Evolutionary conservation across 2,113 vertebrate genomes (phyloP).

Genomic region (Leiothrix lutea): DNA sequence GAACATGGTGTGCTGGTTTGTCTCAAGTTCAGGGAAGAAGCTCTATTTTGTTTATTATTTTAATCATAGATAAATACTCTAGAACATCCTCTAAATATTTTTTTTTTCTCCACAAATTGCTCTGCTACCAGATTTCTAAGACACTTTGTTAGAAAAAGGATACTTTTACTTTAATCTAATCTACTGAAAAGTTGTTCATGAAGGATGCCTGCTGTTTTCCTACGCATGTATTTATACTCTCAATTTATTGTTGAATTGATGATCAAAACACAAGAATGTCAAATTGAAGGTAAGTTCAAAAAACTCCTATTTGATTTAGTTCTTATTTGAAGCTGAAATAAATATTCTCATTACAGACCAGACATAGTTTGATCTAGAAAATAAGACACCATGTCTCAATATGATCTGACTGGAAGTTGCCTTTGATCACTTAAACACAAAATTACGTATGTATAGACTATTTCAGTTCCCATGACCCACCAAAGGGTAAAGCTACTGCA

Average conservation of each 20-base stretch:
- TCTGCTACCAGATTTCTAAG: neutral
- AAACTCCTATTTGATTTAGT: neutral
- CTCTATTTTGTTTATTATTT: neutral
- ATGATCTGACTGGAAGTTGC: neutral
- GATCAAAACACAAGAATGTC: neutral
- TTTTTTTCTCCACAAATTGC: neutral
- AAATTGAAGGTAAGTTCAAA: neutral
- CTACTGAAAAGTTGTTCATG: neutral
- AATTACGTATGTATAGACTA: neutral
- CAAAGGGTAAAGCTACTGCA: neutral
- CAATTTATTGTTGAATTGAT: neutral
- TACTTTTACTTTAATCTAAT: neutral
- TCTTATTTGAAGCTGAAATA: slow-evolving; percentile 4
- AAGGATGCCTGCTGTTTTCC: neutral
- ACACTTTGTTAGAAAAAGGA: neutral
- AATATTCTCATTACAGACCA: neutral
- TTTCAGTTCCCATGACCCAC: neutral
- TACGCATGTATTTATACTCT: neutral
- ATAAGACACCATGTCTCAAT: neutral
- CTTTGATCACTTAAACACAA: slow-evolving; percentile 20
- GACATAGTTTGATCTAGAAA: slow-evolving; percentile 3
- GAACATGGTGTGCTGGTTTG: neutral
- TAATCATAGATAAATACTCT: neutral
- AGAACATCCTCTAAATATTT: neutral
- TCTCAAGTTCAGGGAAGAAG: neutral